Base-by-base conservation (phyloP, 2,888 invertebrate genomes). In the Calameuta idolon region DNA sequence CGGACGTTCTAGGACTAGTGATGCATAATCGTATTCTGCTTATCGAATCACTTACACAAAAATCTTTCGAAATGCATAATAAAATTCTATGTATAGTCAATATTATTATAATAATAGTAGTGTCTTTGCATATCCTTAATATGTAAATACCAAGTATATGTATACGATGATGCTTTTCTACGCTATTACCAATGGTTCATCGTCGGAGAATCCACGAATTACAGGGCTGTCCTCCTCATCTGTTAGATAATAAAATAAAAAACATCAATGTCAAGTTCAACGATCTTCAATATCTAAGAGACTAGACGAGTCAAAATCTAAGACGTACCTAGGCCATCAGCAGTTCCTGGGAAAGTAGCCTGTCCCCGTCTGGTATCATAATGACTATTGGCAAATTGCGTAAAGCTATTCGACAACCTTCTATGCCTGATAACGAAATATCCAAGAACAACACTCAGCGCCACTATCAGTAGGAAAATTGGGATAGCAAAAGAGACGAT, bases 131-230 rank as follows among this genome's bases (percentile, higher is more conserved):
- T 80, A 78, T 69, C 77, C 79, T 81, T 85, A 83, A 79, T 81
- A 83, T 79, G 78, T 85, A 82, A 80, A 83, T 76, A 78, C 81
- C 80, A 76, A 78, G 73, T 77, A 76, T 76, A 77, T 76, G 69
- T 78, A 73, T 68, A n/a, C 68, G 23, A 76, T 79, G 76, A 76
- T 79, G 76, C 77, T 69, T 75, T 1, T 87, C 94, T 94, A 98
- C 86, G 97, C 97, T 91, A 98, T 96, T 86, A 98, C 97, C 85
- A 98, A 93, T 78, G 98, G 98, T 92, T 98, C 98, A 92, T 98
- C 98, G 91, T 98, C 98, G 0, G 97, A 96, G 92, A 98, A 98
- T 37, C 97, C 97, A 90, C 96, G 95, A 89, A 98, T 97, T 84
- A 97, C 96, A 69, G 98, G 98, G 86, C 96, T 95, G 88, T 97